These are phyloP conservation scores for Saccostrea glomerata DNA, from an alignment of 1,140 invertebrate genomes.

Conservation along the genomic window DNA sequence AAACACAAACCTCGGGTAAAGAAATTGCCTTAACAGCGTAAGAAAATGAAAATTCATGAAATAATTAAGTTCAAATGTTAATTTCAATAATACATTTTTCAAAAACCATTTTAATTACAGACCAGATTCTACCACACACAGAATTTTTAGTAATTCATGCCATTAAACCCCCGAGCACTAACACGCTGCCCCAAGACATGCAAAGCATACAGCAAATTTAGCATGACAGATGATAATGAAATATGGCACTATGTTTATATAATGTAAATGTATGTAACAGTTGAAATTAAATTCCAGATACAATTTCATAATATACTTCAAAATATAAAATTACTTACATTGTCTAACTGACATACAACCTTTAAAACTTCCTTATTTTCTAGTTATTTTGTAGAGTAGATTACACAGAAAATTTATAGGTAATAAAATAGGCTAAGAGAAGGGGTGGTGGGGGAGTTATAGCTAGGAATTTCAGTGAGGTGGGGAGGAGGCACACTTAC, in stretches of 20 bases:
- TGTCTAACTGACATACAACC: background rate
- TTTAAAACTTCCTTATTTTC: background rate
- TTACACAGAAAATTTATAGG: background rate
- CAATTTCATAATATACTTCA: background rate
- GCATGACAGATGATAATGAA: background rate
- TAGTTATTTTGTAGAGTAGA: background rate
- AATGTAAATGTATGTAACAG: background rate
- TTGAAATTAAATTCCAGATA: background rate
- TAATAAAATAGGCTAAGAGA: background rate
- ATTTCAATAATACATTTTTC: background rate
- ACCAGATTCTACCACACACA: constrained; percentile 28
- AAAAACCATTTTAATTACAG: background rate
- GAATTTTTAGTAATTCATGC: background rate
- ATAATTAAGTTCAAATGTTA: background rate
- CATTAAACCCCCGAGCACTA: background rate
- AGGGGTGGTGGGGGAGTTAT: background rate
- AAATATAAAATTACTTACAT: background rate
- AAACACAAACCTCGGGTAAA: background rate
- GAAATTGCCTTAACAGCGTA: background rate
- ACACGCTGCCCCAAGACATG: background rate
- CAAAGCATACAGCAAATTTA: background rate
- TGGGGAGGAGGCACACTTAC: constrained; percentile 3
- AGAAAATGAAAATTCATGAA: background rate
- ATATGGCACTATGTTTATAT: background rate
- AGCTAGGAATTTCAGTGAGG: background rate